These are phyloP conservation scores for Corythornis cristatus DNA, from an alignment of 2,113 vertebrate species.

Conservation along the genomic window DNA sequence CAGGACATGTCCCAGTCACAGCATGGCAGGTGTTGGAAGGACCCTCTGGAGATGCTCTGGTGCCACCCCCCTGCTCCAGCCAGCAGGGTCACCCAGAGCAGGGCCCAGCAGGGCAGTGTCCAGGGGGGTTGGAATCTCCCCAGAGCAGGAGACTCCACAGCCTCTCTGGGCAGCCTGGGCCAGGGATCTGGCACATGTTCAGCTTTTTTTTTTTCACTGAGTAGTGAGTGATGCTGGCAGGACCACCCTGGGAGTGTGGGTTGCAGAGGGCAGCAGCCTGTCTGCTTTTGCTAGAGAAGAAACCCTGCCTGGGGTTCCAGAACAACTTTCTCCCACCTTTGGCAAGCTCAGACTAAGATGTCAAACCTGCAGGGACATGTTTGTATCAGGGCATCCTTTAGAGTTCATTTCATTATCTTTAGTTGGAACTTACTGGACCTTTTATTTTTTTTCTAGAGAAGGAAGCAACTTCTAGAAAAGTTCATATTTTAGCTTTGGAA, in stretches of 20 bases:
- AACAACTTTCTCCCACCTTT: background rate
- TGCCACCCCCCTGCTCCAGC: too few species aligned
- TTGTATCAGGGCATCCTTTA: background rate
- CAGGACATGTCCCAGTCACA: background rate
- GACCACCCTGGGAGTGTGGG: background rate
- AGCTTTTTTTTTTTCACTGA: rapidly evolving
- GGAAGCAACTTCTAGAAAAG: background rate
- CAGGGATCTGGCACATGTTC: background rate
- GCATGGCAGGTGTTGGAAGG: too few species aligned
- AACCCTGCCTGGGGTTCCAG: background rate
- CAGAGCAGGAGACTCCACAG: too few species aligned
- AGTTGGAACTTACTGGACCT: background rate
- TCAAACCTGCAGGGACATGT: background rate
- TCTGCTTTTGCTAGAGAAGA: too few species aligned
- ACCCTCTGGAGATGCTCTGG: too few species aligned
- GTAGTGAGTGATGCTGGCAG: rapidly evolving
- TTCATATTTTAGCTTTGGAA: background rate
- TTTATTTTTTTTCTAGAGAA: background rate
- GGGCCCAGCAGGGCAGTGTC: too few species aligned
- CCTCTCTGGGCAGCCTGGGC: too few species aligned
- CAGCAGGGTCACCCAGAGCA: too few species aligned
- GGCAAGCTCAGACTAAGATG: background rate
- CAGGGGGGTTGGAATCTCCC: too few species aligned
- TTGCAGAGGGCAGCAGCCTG: background rate
- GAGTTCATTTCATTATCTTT: background rate